These are phyloP conservation scores for Trachemys scripta DNA, from an alignment of 2,113 vertebrate species.

Conservation along the genomic window DNA sequence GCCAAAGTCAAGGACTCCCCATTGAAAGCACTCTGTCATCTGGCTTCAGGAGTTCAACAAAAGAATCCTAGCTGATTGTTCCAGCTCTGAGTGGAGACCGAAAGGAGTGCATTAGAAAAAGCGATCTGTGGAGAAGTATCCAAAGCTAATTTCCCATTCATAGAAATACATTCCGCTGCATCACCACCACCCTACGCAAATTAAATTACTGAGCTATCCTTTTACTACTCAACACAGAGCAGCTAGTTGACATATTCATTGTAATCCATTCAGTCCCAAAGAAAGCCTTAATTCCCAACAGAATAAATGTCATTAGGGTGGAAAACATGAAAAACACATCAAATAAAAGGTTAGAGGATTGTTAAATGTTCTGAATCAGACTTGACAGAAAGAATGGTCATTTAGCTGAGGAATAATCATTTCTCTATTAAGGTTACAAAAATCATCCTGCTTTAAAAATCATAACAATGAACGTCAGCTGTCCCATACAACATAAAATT, in stretches of 20 bases:
- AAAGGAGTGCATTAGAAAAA: neutral
- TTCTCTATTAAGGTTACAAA: neutral
- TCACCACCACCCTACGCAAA: neutral
- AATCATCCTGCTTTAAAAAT: neutral
- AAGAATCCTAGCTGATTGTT: neutral
- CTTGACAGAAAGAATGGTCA: neutral
- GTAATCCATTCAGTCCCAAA: neutral
- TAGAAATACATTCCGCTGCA: neutral
- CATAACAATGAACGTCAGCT: neutral
- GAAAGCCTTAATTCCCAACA: neutral
- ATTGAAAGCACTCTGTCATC: neutral
- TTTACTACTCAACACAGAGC: neutral
- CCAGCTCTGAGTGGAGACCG: fast-evolving
- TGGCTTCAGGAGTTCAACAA: fast-evolving
- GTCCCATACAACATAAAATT: neutral
- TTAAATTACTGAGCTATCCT: fast-evolving
- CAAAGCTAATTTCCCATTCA: neutral
- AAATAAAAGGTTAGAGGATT: neutral
- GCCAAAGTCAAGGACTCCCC: neutral
- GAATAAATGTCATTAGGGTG: neutral
- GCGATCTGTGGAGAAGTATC: neutral
- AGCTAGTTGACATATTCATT: neutral
- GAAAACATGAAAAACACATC: neutral
- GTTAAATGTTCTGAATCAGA: neutral
- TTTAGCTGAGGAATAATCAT: neutral